Base-by-base conservation (phyloP, 2,888 invertebrate genomes). In the Eristalis tenax region DNA sequence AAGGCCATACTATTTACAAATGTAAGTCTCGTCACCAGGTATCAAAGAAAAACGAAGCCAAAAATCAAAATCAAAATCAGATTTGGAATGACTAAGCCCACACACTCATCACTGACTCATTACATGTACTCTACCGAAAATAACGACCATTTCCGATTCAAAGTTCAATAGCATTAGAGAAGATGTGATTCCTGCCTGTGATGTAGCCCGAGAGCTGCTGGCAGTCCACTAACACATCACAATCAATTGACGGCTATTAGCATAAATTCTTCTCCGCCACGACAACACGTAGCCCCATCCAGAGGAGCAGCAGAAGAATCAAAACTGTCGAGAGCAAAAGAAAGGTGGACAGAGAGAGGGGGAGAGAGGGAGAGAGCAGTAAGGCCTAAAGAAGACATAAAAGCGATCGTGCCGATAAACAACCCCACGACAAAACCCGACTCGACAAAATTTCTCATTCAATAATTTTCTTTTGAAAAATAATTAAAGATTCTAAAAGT, bases 391-490 rank as follows among this genome's bases (percentile, higher is more conserved):
- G 78, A 82, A 86, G 86, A 86, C 83, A 82, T 86, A 83, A 86
- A 86, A 86, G 86, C 65, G 86, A 86, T 86, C 86, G 86, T 83
- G 86, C 78, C 86, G 86, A 86, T 86, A 86, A 86, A 78, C 86
- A 86, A 83, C 74, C 82, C 86, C 86, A 83, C 83, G 86, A 86
- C 83, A 75, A 82, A 78, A 32, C 32, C 10, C 70, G 82, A 50
- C 50, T 69, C 61, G 61, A 85, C 32, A 38, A 68, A 76, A 85
- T 82, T 82, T 86, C 86, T 86, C 86, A 82, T 86, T 86, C 86
- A 83, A 86, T 86, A 86, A 86, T 86, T 86, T 86, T 86, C 86
- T 86, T 86, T 86, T 86, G 86, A 82, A 86, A 86, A 83, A 83
- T 86, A 86, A 86, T 86, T 86, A 86, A 83, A 83, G 83, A 86